Conservation (phyloP, 2,888 invertebrate genomes). For the Rhagium mordax region DNA sequence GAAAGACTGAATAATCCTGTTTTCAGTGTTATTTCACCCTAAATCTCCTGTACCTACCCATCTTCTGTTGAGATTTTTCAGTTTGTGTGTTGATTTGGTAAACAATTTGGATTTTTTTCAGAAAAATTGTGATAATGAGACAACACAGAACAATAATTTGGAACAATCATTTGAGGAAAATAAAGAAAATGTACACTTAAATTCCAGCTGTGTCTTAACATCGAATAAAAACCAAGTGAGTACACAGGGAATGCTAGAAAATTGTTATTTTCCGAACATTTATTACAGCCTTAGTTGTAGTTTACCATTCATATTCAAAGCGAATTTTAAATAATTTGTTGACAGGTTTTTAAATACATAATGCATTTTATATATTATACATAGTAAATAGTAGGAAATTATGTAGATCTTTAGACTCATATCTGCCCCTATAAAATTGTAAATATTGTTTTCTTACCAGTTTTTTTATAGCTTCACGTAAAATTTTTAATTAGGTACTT, state of each 20-base stretch:
- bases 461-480: too few species aligned
- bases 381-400: too few species aligned
- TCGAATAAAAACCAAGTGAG: conserved; percentile 50
- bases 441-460: too few species aligned
- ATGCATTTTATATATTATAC: too few species aligned
- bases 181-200: conserved; percentile 54
- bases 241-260: neutral
- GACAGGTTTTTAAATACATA: neutral
- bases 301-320: neutral
- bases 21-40: conserved; percentile 51
- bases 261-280: neutral
- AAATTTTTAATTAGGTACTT: too few species aligned
- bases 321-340: neutral
- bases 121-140: conserved; percentile 55
- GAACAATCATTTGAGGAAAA: conserved; percentile 54
- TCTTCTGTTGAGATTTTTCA: conserved; percentile 41
- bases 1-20: conserved; percentile 52
- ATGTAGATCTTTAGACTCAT: too few species aligned
- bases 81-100: conserved; percentile 22
- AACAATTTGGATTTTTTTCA: conserved; percentile 39
- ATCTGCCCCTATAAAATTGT: too few species aligned
- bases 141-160: conserved; percentile 56
- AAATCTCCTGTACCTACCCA: conserved; percentile 40
- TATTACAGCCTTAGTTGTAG: neutral
- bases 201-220: conserved; percentile 48